Percentiles rank a stretch among this genome's conserved stretches.
These are phyloP conservation scores for Harpalus rubripes DNA, from an alignment of 2,888 invertebrate genomes.

Conservation along the genomic window DNA sequence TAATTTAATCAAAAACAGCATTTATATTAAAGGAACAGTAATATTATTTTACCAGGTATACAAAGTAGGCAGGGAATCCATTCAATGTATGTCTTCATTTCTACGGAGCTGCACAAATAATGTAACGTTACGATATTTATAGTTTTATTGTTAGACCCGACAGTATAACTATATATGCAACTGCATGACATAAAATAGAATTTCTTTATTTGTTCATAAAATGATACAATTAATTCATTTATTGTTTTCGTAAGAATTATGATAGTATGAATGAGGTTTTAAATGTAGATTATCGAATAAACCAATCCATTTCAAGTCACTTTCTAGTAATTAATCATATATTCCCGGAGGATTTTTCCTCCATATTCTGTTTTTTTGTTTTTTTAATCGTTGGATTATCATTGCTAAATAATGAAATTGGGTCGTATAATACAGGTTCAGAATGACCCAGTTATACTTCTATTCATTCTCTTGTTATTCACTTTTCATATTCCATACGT, in stretches of 20 bases:
- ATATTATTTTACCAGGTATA: too few relatives aligned
- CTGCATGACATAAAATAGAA: too few relatives aligned
- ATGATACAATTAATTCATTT: background rate
- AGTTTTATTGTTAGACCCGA: too few relatives aligned
- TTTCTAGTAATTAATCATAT: background rate
- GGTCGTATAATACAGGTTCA: background rate
- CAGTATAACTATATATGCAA: too few relatives aligned
- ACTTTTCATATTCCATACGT: background rate
- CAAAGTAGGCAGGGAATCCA: too few relatives aligned
- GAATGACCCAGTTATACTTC: background rate
- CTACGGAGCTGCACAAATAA: too few relatives aligned
- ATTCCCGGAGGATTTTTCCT: background rate
- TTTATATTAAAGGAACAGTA: too few relatives aligned
- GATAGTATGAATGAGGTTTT: background rate
- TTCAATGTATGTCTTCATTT: too few relatives aligned
- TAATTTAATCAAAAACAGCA: too few relatives aligned
- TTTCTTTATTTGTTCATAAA: too few relatives aligned
- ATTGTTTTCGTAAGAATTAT: background rate
- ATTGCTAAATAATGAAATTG: background rate
- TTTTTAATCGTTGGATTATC: slow-evolving; percentile 3
- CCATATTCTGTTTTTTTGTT: background rate
- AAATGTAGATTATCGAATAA: background rate
- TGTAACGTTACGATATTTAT: too few relatives aligned
- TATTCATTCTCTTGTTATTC: background rate
- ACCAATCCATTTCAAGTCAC: background rate